A percentile compares a stretch with the other conserved stretches of the same genome.
Conservation (phyloP, 2,113 vertebrate genomes). For the Nerophis ophidion region DNA sequence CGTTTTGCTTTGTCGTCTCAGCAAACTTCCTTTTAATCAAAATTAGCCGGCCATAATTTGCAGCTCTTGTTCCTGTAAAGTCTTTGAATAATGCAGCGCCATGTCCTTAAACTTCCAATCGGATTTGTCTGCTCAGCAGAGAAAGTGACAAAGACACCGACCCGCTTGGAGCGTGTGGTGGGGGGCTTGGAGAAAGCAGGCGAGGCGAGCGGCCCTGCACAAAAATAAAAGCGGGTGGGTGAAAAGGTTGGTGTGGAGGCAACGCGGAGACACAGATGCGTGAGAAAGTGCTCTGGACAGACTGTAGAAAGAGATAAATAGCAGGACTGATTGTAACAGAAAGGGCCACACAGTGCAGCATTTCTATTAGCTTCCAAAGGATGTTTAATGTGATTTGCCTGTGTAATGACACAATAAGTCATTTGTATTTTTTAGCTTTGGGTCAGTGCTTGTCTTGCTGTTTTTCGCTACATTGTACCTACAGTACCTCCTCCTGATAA, state of each 20-base stretch:
- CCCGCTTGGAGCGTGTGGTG: conserved; percentile 2
- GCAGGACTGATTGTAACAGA: conserved; percentile 28
- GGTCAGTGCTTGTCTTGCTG: conserved; percentile 31
- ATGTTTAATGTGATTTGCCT: conserved; percentile 51
- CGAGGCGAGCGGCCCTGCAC: conserved; percentile 21
- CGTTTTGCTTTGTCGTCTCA: conserved; percentile 26
- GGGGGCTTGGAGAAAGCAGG: conserved; percentile 8
- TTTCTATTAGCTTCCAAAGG: conserved; percentile 30
- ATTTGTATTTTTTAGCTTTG: conserved; percentile 44
- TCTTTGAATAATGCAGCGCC: conserved; percentile 44
- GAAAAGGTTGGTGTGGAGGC: conserved; percentile 6
- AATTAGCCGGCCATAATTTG: conserved; percentile 39
- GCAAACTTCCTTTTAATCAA: conserved; percentile 38
- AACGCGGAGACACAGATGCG: background rate
- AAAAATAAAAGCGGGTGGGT: conserved; percentile 9
- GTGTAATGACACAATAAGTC: conserved; percentile 50
- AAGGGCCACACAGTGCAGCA: conserved; percentile 21
- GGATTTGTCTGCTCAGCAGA: conserved; percentile 46
- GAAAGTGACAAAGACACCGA: conserved; percentile 32
- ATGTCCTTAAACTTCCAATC: conserved; percentile 35
- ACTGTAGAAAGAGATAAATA: conserved; percentile 30
- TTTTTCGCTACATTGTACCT: conserved; percentile 37
- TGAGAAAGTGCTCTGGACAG: background rate
- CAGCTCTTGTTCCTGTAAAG: conserved; percentile 16
- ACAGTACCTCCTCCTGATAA: conserved; percentile 33